phyloP scores from a whole-genome alignment of 35 echinoderm and acorn worm genomes.

The Ophioderma brevispina region DNA sequence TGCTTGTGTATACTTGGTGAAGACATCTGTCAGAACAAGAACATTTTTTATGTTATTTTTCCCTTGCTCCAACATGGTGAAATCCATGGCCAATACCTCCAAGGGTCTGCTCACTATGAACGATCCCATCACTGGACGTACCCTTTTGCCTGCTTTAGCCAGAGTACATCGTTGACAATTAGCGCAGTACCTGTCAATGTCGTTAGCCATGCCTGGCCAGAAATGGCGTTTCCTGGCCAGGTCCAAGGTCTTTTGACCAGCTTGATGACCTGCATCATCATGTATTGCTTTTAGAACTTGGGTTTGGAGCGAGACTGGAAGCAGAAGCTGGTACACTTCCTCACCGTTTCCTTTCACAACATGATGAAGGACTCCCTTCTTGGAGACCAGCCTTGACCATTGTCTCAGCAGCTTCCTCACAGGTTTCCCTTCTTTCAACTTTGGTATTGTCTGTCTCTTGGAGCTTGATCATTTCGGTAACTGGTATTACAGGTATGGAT shows the following conservation, averaged over 20 bases:
- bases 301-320: constrained; percentile 20
- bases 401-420: not conserved
- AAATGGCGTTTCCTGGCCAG: constrained; percentile 25
- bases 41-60: constrained; percentile 61
- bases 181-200: constrained; percentile 19
- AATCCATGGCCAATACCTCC: constrained; percentile 26
- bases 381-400: not conserved
- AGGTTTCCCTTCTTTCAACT: not conserved
- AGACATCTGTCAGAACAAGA: constrained; percentile 68
- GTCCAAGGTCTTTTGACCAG: constrained; percentile 25
- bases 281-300: constrained; percentile 41
- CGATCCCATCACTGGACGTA: constrained; percentile 27
- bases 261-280: constrained; percentile 72
- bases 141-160: constrained; percentile 20
- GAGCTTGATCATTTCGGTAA: not conserved
- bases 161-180: constrained; percentile 43
- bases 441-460: not conserved
- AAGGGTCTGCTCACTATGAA: constrained; percentile 26
- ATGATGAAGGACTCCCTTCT: not conserved
- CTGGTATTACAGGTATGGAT: not conserved
- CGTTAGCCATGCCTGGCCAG: constrained; percentile 51
- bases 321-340: constrained; percentile 17
- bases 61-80: constrained; percentile 38
- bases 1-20: constrained; percentile 29
- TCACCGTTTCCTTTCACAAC: not conserved